Evolutionary conservation across 2,113 vertebrate species (phyloP).

Genomic region (Brienomyrus brachyistius): DNA sequence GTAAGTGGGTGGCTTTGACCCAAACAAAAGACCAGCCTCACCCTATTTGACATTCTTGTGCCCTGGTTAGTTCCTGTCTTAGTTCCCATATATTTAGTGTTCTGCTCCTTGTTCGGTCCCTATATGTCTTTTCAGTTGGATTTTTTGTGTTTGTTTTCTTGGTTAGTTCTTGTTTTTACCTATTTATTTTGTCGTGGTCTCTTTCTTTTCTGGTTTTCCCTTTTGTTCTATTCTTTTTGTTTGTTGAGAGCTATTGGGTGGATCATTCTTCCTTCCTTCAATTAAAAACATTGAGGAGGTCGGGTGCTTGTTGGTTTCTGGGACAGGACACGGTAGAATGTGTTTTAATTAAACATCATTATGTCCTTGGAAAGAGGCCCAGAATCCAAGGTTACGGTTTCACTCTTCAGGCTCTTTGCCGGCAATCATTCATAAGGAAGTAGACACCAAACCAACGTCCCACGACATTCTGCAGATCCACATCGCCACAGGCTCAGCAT

Average conservation of each 20-base stretch:
- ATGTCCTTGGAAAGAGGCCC: neutral
- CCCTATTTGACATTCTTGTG: neutral
- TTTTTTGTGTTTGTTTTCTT: neutral
- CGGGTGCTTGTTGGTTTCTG: neutral
- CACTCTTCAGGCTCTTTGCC: neutral
- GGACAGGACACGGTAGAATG: neutral
- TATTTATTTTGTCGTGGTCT: neutral
- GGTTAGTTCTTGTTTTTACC: neutral
- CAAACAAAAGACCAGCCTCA: neutral
- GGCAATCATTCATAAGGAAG: neutral
- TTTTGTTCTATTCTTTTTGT: neutral
- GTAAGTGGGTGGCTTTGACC: neutral
- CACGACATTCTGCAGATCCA: neutral
- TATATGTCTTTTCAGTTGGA: neutral
- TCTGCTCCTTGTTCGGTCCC: neutral
- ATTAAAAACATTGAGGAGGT: neutral
- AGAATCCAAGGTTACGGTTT: neutral
- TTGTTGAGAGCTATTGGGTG: neutral
- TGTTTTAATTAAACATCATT: slow-evolving; percentile 1
- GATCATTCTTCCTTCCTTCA: neutral
- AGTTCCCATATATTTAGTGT: neutral
- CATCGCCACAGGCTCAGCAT: neutral
- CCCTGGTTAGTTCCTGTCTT: neutral
- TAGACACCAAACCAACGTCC: neutral
- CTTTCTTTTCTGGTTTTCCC: neutral